Percentiles rank a stretch among this genome's conserved stretches.
Conservation (phyloP, 2,888 invertebrate genomes). For the Perizoma affinitatum region DNA sequence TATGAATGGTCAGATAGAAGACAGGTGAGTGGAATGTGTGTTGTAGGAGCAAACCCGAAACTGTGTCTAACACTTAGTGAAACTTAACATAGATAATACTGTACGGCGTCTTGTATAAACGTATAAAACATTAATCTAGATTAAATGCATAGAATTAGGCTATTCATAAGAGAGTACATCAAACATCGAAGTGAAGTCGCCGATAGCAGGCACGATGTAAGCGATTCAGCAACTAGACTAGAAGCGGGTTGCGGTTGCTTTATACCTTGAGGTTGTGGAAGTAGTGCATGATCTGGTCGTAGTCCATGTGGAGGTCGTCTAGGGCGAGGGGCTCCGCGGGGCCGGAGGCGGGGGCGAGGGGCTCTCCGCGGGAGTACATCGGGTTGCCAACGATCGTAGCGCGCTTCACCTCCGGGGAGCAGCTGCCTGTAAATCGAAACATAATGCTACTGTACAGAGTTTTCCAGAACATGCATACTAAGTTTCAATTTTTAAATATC, state of each 20-base stretch:
- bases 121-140: constrained; percentile 77
- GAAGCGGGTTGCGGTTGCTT: constrained; percentile 72
- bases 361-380: constrained; percentile 88
- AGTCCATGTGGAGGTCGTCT: constrained; percentile 96
- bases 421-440: constrained; percentile 53
- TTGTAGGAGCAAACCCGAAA: constrained; percentile 51
- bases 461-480: no score
- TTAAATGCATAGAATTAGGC: constrained; percentile 82
- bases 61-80: constrained; percentile 53
- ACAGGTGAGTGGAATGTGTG: constrained; percentile 60
- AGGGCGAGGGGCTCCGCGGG: constrained; percentile 85
- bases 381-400: constrained; percentile 95
- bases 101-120: constrained; percentile 65
- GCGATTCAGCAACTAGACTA: constrained; percentile 78
- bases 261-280: constrained; percentile 98
- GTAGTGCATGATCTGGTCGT: constrained; percentile 98
- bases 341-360: constrained; percentile 61
- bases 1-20: constrained; percentile 56
- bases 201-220: constrained; percentile 58
- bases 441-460: no score
- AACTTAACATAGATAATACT: constrained; percentile 72
- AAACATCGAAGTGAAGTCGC: constrained; percentile 61
- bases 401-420: constrained; percentile 88
- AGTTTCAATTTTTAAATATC: no score
- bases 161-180: constrained; percentile 77